These are phyloP conservation scores for Himalopsyche kuldschensis DNA, from an alignment of 2,888 invertebrate species.

Conservation along the genomic window DNA sequence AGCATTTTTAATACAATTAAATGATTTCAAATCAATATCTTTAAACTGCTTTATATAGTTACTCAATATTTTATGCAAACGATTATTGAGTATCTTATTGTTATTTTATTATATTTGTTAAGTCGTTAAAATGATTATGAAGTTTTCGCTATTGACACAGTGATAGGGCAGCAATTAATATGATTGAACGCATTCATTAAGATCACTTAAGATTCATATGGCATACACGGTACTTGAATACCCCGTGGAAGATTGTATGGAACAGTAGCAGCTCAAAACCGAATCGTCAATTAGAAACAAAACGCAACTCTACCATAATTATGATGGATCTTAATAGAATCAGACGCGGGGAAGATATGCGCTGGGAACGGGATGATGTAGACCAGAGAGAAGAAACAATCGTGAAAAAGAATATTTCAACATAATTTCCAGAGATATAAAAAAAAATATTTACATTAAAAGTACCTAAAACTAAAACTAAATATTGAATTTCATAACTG, in stretches of 20 bases:
- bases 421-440: too few species aligned
- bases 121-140: too few species aligned
- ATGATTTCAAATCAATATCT: too few species aligned
- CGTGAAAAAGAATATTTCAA: not conserved
- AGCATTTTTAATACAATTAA: too few species aligned
- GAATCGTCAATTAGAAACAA: constrained; percentile 33
- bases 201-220: not conserved
- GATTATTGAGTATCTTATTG: too few species aligned
- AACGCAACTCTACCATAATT: constrained; percentile 32
- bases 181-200: not conserved
- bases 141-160: not conserved
- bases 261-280: not conserved
- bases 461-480: too few species aligned
- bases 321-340: constrained; percentile 39
- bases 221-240: not conserved
- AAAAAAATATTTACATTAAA: too few species aligned
- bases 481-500: too few species aligned
- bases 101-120: too few species aligned
- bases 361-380: not conserved
- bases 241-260: not conserved
- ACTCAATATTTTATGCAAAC: too few species aligned
- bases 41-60: too few species aligned
- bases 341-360: constrained; percentile 14
- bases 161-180: not conserved
- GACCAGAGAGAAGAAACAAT: not conserved